Conservation (phyloP, 2,797 vertebrate genomes). For the Alectoris magna region DNA sequence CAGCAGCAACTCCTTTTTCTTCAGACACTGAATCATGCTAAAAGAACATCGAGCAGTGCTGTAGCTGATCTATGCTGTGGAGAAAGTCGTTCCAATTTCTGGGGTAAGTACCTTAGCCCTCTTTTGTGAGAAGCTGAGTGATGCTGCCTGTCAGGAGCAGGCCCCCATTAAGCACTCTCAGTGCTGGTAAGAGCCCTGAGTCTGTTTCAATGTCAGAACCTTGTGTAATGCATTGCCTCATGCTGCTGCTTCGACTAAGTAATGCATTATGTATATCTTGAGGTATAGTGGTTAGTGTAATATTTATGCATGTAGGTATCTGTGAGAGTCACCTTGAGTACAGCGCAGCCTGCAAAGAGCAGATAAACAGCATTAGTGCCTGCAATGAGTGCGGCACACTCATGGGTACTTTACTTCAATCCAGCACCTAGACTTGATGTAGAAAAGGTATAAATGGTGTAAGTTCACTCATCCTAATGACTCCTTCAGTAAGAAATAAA, state of each 20-base stretch:
- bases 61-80: not conserved
- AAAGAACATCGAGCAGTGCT: not conserved
- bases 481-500: not conserved
- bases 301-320: slow-evolving; percentile 16
- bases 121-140: not conserved
- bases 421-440: not conserved
- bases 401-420: not conserved
- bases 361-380: slow-evolving; percentile 14
- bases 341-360: not conserved
- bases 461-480: not conserved
- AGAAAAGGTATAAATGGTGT: not conserved
- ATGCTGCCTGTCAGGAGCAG: not conserved
- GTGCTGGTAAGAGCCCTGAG: not conserved
- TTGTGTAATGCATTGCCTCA: not conserved
- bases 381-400: not conserved
- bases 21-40: not conserved
- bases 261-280: not conserved
- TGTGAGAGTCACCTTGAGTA: slow-evolving; percentile 23
- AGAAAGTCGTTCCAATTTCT: not conserved
- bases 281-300: not conserved
- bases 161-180: not conserved
- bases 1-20: not conserved
- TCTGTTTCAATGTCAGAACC: not conserved
- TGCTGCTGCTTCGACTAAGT: not conserved
- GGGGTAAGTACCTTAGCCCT: not conserved